Evolutionary conservation across 2,797 vertebrate genomes (phyloP).

Genomic region (Catostomus latipinnis): DNA sequence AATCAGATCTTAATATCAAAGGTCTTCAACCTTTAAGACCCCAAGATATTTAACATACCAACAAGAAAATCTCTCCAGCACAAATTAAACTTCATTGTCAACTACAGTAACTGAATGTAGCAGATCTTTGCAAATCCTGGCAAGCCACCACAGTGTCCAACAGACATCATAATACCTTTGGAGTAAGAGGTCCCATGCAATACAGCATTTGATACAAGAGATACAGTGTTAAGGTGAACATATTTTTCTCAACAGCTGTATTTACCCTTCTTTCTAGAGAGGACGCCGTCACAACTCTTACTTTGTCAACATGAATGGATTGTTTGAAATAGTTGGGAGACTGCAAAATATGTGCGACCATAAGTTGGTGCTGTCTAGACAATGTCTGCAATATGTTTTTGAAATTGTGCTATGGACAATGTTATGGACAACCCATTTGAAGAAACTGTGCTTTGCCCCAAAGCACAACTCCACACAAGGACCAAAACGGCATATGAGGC

Average conservation of each 20-base stretch:
- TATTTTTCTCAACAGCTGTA: neutral
- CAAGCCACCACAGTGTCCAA: neutral
- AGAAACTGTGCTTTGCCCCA: neutral
- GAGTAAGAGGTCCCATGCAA: neutral
- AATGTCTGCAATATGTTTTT: neutral
- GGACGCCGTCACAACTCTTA: neutral
- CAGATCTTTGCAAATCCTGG: neutral
- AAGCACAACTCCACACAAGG: neutral
- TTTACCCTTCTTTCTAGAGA: neutral
- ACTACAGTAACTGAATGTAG: neutral
- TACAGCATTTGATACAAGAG: neutral
- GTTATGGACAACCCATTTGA: neutral
- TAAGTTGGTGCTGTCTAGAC: neutral
- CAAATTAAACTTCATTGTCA: no score
- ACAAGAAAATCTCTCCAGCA: no score
- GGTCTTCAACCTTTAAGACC: neutral
- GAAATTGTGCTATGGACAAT: neutral
- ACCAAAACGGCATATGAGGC: neutral
- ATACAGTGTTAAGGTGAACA: neutral
- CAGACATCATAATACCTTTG: neutral
- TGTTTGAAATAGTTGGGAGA: neutral
- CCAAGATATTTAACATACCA: no score
- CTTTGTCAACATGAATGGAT: neutral
- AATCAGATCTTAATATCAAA: neutral
- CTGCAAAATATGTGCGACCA: neutral